Conservation (phyloP, 2,888 invertebrate species). For the Baronia brevicornis region DNA sequence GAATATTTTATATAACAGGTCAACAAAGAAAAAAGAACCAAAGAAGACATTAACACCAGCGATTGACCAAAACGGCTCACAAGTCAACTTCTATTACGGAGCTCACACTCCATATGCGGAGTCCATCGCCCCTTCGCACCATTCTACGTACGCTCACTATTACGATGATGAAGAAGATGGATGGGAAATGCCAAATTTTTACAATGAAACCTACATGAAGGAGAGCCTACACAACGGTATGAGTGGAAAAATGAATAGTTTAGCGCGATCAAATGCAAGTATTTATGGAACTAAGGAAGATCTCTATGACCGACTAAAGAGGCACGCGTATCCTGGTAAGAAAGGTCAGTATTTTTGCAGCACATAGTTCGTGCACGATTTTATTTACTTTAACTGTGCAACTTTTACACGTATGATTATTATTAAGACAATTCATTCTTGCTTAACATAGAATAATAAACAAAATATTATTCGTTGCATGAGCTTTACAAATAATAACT, state of each 20-base stretch:
- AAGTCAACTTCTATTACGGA: conserved; percentile 97
- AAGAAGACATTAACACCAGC: conserved; percentile 93
- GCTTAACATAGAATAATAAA: too few relatives aligned
- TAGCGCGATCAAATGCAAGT: conserved; percentile 94
- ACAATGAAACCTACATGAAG: conserved; percentile 97
- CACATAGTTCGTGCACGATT: conserved; percentile 61
- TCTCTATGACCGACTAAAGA: conserved; percentile 94
- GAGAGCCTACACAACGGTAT: conserved; percentile 91
- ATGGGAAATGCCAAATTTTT: conserved; percentile 98
- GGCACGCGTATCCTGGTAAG: conserved; percentile 94
- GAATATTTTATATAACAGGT: conserved; percentile 56
- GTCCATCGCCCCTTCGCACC: conserved; percentile 95
- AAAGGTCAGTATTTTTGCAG: conserved; percentile 83
- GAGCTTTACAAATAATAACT: too few relatives aligned
- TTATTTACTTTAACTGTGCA: conserved; percentile 35
- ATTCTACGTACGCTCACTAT: conserved; percentile 96
- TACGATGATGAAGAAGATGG: conserved; percentile 97
- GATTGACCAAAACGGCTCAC: conserved; percentile 93
- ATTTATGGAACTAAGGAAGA: conserved; percentile 97
- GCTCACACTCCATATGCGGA: conserved; percentile 96
- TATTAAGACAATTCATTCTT: too few relatives aligned
- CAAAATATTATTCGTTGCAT: too few relatives aligned
- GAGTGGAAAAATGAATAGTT: conserved; percentile 92
- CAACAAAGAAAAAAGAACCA: conserved; percentile 91
- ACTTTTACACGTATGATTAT: conserved; percentile 30